These are phyloP conservation scores for Ptiloglossa arizonensis DNA, from an alignment of 1,140 invertebrate genomes.

Conservation along the genomic window DNA sequence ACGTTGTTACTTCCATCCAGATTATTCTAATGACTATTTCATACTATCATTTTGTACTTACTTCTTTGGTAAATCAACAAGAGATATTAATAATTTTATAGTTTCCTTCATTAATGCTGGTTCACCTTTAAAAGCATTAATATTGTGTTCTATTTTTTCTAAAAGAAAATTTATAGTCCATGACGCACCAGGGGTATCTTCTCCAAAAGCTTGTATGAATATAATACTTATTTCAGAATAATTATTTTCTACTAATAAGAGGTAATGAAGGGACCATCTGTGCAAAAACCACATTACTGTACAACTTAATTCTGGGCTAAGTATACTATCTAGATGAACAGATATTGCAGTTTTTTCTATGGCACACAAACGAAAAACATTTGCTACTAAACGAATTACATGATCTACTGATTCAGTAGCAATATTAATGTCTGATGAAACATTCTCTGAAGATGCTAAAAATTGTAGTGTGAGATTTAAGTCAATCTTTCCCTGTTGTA, in stretches of 20 bases:
- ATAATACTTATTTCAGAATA: conserved; percentile 85
- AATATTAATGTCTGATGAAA: conserved; percentile 80
- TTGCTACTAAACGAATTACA: conserved; percentile 85
- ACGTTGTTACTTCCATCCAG: no score
- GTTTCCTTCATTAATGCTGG: conserved; percentile 84
- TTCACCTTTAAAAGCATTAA: conserved; percentile 84
- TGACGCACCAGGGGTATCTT: conserved; percentile 83
- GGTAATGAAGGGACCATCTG: conserved; percentile 89
- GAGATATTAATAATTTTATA: conserved; percentile 82
- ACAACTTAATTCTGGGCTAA: conserved; percentile 91
- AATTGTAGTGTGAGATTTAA: conserved; percentile 80
- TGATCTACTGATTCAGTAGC: conserved; percentile 83
- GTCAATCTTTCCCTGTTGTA: conserved; percentile 69
- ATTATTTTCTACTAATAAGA: conserved; percentile 86
- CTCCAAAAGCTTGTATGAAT: conserved; percentile 85
- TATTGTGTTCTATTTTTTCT: conserved; percentile 84
- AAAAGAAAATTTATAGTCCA: conserved; percentile 86
- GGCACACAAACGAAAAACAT: conserved; percentile 86
- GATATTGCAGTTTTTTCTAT: conserved; percentile 86
- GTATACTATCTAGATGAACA: conserved; percentile 83
- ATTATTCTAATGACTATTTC: background rate
- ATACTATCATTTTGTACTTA: conserved; percentile 70
- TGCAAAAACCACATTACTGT: conserved; percentile 91
- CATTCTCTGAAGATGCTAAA: conserved; percentile 80
- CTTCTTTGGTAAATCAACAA: conserved; percentile 84